Evolutionary conservation across 2,888 invertebrate species (phyloP).

Genomic region (Vanessa cardui): DNA sequence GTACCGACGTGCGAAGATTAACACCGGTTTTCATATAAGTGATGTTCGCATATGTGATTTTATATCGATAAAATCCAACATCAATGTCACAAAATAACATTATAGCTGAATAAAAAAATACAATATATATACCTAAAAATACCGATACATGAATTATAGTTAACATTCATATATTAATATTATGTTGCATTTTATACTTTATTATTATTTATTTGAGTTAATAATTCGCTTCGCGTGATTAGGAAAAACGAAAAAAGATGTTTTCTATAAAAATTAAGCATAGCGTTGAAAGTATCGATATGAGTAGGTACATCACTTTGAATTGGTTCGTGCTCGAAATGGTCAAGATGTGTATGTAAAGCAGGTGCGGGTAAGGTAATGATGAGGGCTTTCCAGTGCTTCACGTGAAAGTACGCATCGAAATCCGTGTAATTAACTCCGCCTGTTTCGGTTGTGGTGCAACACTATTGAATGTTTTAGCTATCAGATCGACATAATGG

Average conservation of each 20-base stretch:
- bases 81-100: not conserved
- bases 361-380: slow-evolving; percentile 74
- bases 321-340: slow-evolving; percentile 70
- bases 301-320: slow-evolving; percentile 56
- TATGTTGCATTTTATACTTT: too few species aligned
- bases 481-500: slow-evolving; percentile 33
- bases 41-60: slow-evolving; percentile 7
- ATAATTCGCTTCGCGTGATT: too few species aligned
- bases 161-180: too few species aligned
- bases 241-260: too few species aligned
- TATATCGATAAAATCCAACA: slow-evolving; percentile 31
- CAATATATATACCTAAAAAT: too few species aligned
- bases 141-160: too few species aligned
- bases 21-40: slow-evolving; percentile 52
- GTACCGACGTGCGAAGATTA: slow-evolving; percentile 58
- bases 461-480: slow-evolving; percentile 30
- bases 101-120: not conserved
- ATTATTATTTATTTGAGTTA: too few species aligned
- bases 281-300: slow-evolving; percentile 51
- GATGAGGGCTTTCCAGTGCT: slow-evolving; percentile 49
- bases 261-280: not conserved
- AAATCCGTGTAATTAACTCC: slow-evolving; percentile 46
- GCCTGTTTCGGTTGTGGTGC: slow-evolving; percentile 41
- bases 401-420: slow-evolving; percentile 56
- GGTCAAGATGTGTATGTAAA: slow-evolving; percentile 77